These are phyloP conservation scores for Sebastes taczanowskii DNA, from an alignment of 2,797 vertebrate genomes.

Conservation along the genomic window DNA sequence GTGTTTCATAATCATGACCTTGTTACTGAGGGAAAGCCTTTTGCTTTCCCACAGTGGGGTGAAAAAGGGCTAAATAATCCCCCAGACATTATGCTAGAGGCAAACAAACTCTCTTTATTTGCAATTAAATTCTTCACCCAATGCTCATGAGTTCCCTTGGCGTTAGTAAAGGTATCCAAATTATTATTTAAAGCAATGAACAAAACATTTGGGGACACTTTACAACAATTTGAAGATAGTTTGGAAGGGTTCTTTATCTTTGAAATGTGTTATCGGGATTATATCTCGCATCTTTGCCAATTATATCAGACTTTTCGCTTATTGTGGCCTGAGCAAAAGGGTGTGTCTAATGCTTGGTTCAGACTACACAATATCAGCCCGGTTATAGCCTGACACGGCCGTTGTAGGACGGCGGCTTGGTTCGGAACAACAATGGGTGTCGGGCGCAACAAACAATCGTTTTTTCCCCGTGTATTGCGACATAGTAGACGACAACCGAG, in stretches of 20 bases:
- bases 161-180: no score
- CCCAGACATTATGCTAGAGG: not conserved
- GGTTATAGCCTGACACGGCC: no score
- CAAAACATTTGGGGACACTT: no score
- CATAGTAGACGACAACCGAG: fast-evolving
- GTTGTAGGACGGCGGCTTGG: fast-evolving
- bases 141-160: not conserved
- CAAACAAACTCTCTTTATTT: not conserved
- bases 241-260: not conserved
- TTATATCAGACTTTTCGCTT: not conserved
- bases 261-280: not conserved
- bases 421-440: no score
- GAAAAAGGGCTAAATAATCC: not conserved
- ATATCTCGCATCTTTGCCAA: not conserved
- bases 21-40: constrained; percentile 1
- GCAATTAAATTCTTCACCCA: not conserved
- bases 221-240: no score
- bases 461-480: no score
- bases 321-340: not conserved
- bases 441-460: no score
- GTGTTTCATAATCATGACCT: constrained; percentile 21
- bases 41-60: not conserved
- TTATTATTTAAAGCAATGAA: no score
- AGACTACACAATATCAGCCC: no score
- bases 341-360: not conserved